phyloP scores from a whole-genome alignment of 2,888 invertebrate genomes.

The Dichetophora obliterata region DNA sequence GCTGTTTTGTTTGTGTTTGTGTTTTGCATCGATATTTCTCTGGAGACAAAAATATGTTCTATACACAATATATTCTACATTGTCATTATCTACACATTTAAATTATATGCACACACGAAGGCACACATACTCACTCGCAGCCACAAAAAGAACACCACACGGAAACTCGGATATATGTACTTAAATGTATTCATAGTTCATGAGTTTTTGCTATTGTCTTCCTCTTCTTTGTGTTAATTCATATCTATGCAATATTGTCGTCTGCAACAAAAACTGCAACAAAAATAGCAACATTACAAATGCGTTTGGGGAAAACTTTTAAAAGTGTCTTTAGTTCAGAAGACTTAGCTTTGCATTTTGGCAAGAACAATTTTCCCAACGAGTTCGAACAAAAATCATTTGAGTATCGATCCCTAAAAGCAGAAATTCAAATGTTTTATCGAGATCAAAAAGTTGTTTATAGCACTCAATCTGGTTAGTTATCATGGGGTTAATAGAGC shows the following conservation, averaged over 20 bases:
- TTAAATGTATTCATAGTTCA: not conserved
- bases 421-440: too few relatives aligned
- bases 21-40: too few relatives aligned
- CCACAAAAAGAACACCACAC: not conserved
- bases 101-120: not conserved
- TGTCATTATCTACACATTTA: not conserved
- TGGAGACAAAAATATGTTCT: too few relatives aligned
- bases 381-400: too few relatives aligned
- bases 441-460: too few relatives aligned
- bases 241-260: conserved; percentile 3
- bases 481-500: too few relatives aligned
- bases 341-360: too few relatives aligned
- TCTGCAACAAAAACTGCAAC: not conserved
- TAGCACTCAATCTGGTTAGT: too few relatives aligned
- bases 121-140: not conserved
- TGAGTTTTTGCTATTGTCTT: too few relatives aligned
- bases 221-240: not conserved
- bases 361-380: too few relatives aligned
- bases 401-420: too few relatives aligned
- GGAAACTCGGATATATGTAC: not conserved
- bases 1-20: too few relatives aligned
- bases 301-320: conserved; percentile 1
- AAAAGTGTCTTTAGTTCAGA: not conserved
- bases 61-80: not conserved
- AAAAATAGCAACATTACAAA: not conserved